These are phyloP conservation scores for Megaleporinus macrocephalus DNA, from an alignment of 2,113 vertebrate genomes.

Conservation along the genomic window DNA sequence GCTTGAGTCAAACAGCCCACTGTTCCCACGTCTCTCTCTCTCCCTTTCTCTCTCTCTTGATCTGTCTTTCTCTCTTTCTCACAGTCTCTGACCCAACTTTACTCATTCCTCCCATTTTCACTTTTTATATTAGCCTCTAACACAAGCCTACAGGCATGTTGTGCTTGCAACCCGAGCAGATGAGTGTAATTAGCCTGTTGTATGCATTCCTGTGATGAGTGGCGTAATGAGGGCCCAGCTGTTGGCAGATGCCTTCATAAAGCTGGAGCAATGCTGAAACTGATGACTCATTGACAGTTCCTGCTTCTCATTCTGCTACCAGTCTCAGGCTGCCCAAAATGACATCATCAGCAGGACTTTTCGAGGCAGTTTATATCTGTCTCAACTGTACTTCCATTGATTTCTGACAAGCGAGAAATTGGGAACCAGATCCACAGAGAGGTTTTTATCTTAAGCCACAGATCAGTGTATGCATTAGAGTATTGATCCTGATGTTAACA, in stretches of 20 bases:
- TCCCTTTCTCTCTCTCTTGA: neutral
- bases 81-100: neutral
- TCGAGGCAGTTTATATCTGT: constrained; percentile 56
- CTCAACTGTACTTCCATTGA: constrained; percentile 68
- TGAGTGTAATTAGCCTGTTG: constrained; percentile 35
- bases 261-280: neutral
- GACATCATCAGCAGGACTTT: constrained; percentile 55
- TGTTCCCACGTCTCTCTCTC: neutral
- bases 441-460: constrained; percentile 27
- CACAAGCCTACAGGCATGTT: neutral
- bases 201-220: constrained; percentile 21
- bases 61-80: neutral
- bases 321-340: constrained; percentile 43
- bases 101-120: neutral
- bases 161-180: constrained; percentile 20
- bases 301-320: constrained; percentile 6
- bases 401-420: constrained; percentile 57
- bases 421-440: constrained; percentile 59
- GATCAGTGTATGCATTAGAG: constrained; percentile 61
- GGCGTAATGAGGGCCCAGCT: constrained; percentile 39
- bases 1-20: constrained; percentile 23
- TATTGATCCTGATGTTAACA: constrained; percentile 54
- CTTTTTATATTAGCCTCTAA: neutral
- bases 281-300: constrained; percentile 31
- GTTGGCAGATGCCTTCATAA: constrained; percentile 43